Base-by-base conservation (phyloP, 2,113 vertebrate species). In the Brienomyrus brachyistius region DNA sequence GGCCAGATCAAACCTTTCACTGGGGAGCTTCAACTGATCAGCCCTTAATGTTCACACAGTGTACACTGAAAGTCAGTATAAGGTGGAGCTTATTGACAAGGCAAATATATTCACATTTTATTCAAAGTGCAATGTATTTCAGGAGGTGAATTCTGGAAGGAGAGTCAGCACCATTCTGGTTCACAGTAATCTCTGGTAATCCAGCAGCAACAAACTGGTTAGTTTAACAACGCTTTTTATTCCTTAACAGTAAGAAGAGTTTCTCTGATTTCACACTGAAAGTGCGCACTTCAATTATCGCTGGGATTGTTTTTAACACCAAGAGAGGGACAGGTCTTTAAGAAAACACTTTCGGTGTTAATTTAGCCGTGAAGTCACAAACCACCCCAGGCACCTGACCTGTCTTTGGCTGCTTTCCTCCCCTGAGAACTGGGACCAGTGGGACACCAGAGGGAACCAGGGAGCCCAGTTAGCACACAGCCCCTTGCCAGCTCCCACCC, bases 401-500 rank as follows among this genome's bases (percentile, higher is more conserved):
- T 80, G 74, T 8, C 62, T 13, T 80, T 80, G 74, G 74, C 74
- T 43, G 35, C 31, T 80, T 80, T 40, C 74, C 74, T 80, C 15
- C 74, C 74, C 74, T 17, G 74, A 43, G 74, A 35, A 80, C 74
- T 80, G 74, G 74, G 74, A 80, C 74, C 35, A 43, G 31, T 31
- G 31, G 13, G 70, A 74, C 70, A 74, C 70, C 70, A 74, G 70
- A 43, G 74, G 74, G 74, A 80, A 80, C 43, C 13, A 4, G 56
- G 62, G 62, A 80, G 35, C 35, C 31, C 74, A 80, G 74, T 80
- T 80, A 80, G 31, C 35, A 15, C 74, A 80, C 15, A 43, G 35
- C 74, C 74, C 74, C 74, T 80, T 43, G 74, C 74, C 74, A 80
- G 74, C 17, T 80, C 31, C 74, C 74, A 80, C 74, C 74, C 74